These are phyloP conservation scores for Ormyrus nitidulus DNA, from an alignment of 2,888 invertebrate species.

Conservation along the genomic window DNA sequence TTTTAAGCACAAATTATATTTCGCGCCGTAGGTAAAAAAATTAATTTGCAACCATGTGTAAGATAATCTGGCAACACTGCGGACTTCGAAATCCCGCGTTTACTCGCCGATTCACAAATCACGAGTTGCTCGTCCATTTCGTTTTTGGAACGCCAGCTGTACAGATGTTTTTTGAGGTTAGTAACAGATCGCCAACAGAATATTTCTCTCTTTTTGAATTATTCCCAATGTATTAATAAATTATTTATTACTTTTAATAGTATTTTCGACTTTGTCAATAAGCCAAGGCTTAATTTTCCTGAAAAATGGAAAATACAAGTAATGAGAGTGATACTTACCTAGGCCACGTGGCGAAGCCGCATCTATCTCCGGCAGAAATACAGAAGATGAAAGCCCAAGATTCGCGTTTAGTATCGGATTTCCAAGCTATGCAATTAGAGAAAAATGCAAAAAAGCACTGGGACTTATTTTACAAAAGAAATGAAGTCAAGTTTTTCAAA, in stretches of 20 bases:
- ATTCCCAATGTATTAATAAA: too few relatives aligned
- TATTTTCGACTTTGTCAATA: background rate
- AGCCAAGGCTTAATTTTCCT: background rate
- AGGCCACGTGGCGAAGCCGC: slow-evolving; percentile 76
- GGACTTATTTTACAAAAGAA: slow-evolving; percentile 98
- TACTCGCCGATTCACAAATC: too few relatives aligned
- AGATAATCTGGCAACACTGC: too few relatives aligned
- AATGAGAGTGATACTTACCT: slow-evolving; percentile 42
- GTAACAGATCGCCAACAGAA: background rate
- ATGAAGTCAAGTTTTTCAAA: slow-evolving; percentile 94
- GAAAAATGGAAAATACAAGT: slow-evolving; percentile 57
- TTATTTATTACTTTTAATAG: background rate
- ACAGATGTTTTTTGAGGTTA: slow-evolving; percentile 18
- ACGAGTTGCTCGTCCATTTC: slow-evolving; percentile 12
- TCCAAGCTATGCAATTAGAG: slow-evolving; percentile 87
- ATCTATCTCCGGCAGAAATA: slow-evolving; percentile 80
- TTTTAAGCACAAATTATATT: too few relatives aligned
- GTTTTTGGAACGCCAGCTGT: background rate
- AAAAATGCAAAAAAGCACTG: slow-evolving; percentile 91
- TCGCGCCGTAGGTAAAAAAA: too few relatives aligned
- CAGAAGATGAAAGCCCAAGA: slow-evolving; percentile 83
- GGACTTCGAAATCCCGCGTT: too few relatives aligned
- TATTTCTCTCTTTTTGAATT: too few relatives aligned
- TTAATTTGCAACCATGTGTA: too few relatives aligned
- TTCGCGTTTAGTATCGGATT: slow-evolving; percentile 81